Evolutionary conservation across 2,113 vertebrate genomes (phyloP).

Genomic region (zebrafish (Danio rerio)): DNA sequence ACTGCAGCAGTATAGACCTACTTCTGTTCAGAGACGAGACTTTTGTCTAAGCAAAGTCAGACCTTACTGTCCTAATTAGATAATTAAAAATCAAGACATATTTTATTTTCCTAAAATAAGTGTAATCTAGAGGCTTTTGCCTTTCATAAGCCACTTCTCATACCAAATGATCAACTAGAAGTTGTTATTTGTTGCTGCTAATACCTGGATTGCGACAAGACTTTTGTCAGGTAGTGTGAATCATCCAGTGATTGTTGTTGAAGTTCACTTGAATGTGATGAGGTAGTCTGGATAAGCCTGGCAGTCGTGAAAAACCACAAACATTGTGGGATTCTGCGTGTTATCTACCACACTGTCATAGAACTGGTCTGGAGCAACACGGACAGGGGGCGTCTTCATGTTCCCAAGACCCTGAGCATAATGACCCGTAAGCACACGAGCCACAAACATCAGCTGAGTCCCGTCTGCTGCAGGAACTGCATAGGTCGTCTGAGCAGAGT

Average conservation of each 20-base stretch:
- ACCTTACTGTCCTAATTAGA: too few relatives aligned
- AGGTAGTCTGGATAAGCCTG: slow-evolving; percentile 77
- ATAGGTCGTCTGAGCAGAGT: slow-evolving; percentile 60
- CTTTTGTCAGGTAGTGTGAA: too few relatives aligned
- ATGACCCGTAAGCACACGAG: slow-evolving; percentile 69
- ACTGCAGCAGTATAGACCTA: too few relatives aligned
- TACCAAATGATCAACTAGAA: too few relatives aligned
- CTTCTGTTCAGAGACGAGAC: too few relatives aligned
- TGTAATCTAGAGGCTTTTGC: too few relatives aligned
- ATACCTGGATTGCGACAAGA: too few relatives aligned
- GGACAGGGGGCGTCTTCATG: slow-evolving; percentile 65
- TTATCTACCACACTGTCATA: slow-evolving; percentile 74
- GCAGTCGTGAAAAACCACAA: slow-evolving; percentile 76
- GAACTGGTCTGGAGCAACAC: slow-evolving; percentile 35
- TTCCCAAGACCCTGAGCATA: slow-evolving; percentile 31
- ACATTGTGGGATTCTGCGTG: slow-evolving; percentile 63
- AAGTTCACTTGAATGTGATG: slow-evolving; percentile 72
- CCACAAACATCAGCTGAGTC: slow-evolving; percentile 71
- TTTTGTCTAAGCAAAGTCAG: too few relatives aligned
- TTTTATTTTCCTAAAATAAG: too few relatives aligned
- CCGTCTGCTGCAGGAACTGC: slow-evolving; percentile 60
- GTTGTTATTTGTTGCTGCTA: too few relatives aligned
- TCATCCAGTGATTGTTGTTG: neutral
- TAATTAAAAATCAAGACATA: too few relatives aligned
- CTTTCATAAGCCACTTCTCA: too few relatives aligned